Percentiles rank a stretch among this genome's conserved stretches.
Evolutionary conservation across 2,797 vertebrate genomes (phyloP).

Genomic region (Poecilia gillii): DNA sequence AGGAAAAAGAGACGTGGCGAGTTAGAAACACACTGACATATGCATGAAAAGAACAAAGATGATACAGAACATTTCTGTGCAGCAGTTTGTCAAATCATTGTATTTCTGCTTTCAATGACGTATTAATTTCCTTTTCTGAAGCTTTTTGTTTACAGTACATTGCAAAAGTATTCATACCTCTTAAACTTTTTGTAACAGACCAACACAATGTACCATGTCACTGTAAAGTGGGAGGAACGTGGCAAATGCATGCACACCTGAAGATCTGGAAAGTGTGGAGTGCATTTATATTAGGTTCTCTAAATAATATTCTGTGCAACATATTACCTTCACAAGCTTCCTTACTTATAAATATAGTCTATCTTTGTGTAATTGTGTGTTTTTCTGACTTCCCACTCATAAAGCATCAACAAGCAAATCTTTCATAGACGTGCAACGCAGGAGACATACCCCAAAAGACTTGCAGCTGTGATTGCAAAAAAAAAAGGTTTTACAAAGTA

Average conservation of each 20-base stretch:
- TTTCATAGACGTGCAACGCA: background rate
- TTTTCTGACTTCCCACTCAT: background rate
- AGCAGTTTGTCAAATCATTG: background rate
- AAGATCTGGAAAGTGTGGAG: background rate
- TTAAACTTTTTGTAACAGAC: background rate
- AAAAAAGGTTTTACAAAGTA: background rate
- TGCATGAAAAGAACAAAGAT: background rate
- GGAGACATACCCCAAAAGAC: background rate
- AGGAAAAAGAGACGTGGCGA: slow-evolving; percentile 2
- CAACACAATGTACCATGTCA: background rate
- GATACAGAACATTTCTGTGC: background rate
- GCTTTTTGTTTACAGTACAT: background rate
- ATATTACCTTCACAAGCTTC: background rate
- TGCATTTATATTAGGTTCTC: background rate
- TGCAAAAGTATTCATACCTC: background rate
- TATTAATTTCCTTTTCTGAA: background rate
- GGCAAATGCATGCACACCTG: background rate
- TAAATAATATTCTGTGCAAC: background rate
- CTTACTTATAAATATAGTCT: background rate
- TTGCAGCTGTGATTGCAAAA: background rate
- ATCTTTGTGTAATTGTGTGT: background rate
- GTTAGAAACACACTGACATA: background rate
- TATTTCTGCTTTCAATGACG: background rate
- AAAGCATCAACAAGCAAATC: background rate
- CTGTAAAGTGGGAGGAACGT: background rate